Evolutionary conservation across 2,888 invertebrate species (phyloP), one percentile per base, ranked within the genome.

Genomic region (Ephialtes manifestator): DNA sequence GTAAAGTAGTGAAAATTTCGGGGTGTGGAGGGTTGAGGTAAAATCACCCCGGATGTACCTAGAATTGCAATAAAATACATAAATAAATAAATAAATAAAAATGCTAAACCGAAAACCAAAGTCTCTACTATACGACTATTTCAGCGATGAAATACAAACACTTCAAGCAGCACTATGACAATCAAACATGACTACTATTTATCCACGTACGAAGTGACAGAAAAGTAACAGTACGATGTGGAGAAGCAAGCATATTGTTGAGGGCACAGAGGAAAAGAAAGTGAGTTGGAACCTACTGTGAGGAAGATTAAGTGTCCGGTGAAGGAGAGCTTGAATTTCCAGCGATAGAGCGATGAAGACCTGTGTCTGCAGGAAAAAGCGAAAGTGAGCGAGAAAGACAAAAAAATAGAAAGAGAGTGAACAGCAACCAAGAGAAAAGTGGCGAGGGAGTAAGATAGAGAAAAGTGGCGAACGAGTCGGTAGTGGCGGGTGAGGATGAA

Each of bases 401-500:
- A 51, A 63, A 53, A 13, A 46, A 53, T 55, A 18, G 55, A 13
- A 53, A 18, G 11, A 58, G 48, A 46, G 20, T 24, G 55, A 48
- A 70, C 48, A 31, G 53, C 13, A 43, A 68, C 35, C n/a, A 15
- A 35, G 63, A 77, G 58, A 65, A 76, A 65, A 75, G 65, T 72
- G 74, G 24, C 35, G 58, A 63, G 78, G 63, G 72, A 48, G 60
- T 55, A 46, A 78, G 60, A 48, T 20, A 51, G 65, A 74, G 71
- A 81, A 53, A 74, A 46, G 74, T 35, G 60, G 81, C 13, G 51
- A 81, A 65, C 67, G 67, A 70, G 75, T 24, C 58, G 35, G 48
- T 46, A 68, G 68, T 28, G 18, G 31, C 72, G 60, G 75, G 67
- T 75, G 84, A 58, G 67, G 84, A 83, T 87, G 79, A 87, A 84